phyloP scores from a whole-genome alignment of 2,797 vertebrate genomes.

The Molossus molossus region DNA sequence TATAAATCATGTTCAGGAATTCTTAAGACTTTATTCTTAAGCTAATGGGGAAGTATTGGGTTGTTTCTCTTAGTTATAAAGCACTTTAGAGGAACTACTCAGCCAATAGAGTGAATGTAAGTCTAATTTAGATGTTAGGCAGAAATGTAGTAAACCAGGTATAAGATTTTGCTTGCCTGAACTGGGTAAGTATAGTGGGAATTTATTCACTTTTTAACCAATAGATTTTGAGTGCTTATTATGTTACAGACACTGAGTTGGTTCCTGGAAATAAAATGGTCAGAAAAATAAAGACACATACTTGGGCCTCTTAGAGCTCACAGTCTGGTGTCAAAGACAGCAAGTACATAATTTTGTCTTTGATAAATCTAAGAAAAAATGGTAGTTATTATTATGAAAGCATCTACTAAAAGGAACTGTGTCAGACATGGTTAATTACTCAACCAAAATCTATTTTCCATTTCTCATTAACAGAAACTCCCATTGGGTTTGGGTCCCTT shows the following conservation, averaged over 20 bases:
- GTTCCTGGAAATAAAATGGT: conserved; percentile 13
- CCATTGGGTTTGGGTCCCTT: not conserved
- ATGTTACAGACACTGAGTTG: not conserved
- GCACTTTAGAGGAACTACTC: not conserved
- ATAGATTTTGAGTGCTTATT: not conserved
- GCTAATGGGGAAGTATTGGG: not conserved
- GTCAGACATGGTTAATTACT: not conserved
- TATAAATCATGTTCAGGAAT: not conserved
- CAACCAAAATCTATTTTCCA: not conserved
- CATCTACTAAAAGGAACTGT: not conserved
- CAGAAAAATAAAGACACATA: not conserved
- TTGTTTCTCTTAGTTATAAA: not conserved
- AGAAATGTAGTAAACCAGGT: not conserved
- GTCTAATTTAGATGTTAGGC: not conserved
- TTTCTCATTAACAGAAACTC: not conserved
- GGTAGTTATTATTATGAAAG: not conserved
- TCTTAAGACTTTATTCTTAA: not conserved
- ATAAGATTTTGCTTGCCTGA: not conserved
- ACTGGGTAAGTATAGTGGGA: not conserved
- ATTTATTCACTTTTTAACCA: conserved; percentile 48
- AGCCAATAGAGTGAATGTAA: not conserved
- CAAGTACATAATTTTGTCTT: not conserved
- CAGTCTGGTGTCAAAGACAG: not conserved
- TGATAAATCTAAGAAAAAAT: not conserved
- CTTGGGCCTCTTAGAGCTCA: not conserved